These are phyloP conservation scores for Neotoxoptera formosana DNA, from an alignment of 1,140 invertebrate species.

Conservation along the genomic window DNA sequence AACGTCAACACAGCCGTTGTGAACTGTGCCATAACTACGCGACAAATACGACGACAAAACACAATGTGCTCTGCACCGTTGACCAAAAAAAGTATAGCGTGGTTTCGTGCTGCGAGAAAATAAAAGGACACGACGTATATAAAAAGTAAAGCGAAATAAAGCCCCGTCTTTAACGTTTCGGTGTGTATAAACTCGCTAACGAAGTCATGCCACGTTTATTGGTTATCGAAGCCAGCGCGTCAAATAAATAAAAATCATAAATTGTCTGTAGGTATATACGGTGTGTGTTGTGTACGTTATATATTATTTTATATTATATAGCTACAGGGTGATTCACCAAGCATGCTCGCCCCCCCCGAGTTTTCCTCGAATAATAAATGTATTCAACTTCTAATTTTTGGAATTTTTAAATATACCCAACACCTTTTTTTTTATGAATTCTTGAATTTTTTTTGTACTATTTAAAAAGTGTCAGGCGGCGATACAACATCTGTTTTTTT, in stretches of 20 bases:
- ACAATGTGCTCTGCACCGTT: not conserved
- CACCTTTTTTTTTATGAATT: no score
- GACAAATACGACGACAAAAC: not conserved
- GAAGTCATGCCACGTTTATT: not conserved
- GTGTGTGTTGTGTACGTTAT: not conserved
- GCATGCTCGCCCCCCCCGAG: no score
- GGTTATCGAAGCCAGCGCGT: not conserved
- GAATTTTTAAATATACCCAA: no score
- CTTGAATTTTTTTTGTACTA: no score
- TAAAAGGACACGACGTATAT: not conserved
- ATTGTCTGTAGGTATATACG: not conserved
- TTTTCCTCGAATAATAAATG: no score
- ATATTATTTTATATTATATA: not conserved
- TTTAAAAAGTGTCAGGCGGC: no score
- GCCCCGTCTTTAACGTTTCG: not conserved
- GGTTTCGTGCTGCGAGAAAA: not conserved
- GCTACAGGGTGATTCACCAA: no score
- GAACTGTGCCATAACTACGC: not conserved
- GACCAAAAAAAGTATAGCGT: not conserved
- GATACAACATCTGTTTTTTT: no score
- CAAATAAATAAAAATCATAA: not conserved
- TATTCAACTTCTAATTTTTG: no score
- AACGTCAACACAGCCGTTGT: not conserved
- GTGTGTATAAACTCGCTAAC: not conserved
- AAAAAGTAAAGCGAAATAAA: conserved; percentile 9